phyloP scores from a whole-genome alignment of 2,113 vertebrate species.

The Syrrhaptes paradoxus region DNA sequence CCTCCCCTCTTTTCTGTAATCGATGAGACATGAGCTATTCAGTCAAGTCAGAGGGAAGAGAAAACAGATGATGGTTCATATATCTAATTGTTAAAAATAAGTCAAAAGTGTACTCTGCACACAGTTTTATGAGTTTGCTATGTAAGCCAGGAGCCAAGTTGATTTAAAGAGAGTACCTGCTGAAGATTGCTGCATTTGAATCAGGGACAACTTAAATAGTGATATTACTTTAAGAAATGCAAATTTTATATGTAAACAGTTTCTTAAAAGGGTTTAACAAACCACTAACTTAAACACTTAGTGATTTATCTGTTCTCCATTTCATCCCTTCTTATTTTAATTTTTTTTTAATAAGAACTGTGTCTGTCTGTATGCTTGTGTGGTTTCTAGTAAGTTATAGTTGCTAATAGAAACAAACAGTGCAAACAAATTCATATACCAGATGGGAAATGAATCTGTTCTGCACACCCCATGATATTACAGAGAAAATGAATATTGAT shows the following conservation, averaged over 20 bases:
- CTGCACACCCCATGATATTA: constrained; percentile 41
- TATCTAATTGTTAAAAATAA: not conserved
- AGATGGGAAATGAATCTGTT: constrained; percentile 54
- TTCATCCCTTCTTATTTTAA: not conserved
- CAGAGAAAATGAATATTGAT: too few species aligned
- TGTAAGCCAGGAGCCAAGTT: not conserved
- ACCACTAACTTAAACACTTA: not conserved
- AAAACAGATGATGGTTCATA: not conserved
- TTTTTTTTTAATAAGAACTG: not conserved
- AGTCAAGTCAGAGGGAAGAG: not conserved
- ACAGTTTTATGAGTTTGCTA: not conserved
- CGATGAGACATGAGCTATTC: not conserved
- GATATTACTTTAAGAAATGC: not conserved
- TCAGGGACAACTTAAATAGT: not conserved
- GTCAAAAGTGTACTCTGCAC: not conserved
- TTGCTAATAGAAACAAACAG: constrained; percentile 70
- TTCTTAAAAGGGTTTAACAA: not conserved
- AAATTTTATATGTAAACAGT: not conserved
- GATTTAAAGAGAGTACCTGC: not conserved
- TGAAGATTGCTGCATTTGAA: not conserved
- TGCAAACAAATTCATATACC: constrained; percentile 55
- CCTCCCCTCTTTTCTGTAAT: not conserved
- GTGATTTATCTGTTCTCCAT: not conserved
- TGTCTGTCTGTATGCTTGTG: not conserved
- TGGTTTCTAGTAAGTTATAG: constrained; percentile 31